Percentiles rank a stretch among this genome's conserved stretches.
These are phyloP conservation scores for Bombus soroeensis DNA, from an alignment of 1,140 invertebrate species.

Conservation along the genomic window DNA sequence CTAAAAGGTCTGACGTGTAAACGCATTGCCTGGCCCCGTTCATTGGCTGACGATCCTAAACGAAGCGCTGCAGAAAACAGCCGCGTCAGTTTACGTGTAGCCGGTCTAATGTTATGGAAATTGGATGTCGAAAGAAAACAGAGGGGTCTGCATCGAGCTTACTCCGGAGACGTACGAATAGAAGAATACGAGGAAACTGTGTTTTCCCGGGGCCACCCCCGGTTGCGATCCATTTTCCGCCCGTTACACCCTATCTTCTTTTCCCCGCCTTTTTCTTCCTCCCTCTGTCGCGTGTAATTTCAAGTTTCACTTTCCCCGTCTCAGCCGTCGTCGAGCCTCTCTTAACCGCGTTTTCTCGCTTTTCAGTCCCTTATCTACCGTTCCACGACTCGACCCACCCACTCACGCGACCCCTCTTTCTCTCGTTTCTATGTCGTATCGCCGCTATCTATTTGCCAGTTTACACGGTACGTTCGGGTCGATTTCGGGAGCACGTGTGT, in stretches of 20 bases:
- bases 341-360: constrained; percentile 33
- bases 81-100: constrained; percentile 68
- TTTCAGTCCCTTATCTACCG: constrained; percentile 9
- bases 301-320: constrained; percentile 24
- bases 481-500: background rate
- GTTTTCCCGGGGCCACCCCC: background rate
- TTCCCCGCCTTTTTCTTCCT: background rate
- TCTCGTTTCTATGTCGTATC: constrained; percentile 15
- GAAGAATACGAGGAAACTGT: constrained; percentile 22
- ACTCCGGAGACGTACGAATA: constrained; percentile 45
- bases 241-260: constrained; percentile 30
- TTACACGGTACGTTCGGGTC: constrained; percentile 4
- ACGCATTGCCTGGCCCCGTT: constrained; percentile 29
- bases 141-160: constrained; percentile 56
- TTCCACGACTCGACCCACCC: background rate
- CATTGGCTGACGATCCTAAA: constrained; percentile 55
- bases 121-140: constrained; percentile 79
- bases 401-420: background rate
- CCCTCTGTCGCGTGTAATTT: constrained; percentile 16
- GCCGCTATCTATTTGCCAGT: constrained; percentile 32
- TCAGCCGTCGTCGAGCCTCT: constrained; percentile 1
- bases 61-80: background rate
- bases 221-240: constrained; percentile 23
- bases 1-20: background rate
- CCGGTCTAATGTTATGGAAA: constrained; percentile 80